Percentiles rank a stretch among this genome's conserved stretches.
Conservation (phyloP, 2,113 vertebrate genomes). For the Danio rerio region DNA sequence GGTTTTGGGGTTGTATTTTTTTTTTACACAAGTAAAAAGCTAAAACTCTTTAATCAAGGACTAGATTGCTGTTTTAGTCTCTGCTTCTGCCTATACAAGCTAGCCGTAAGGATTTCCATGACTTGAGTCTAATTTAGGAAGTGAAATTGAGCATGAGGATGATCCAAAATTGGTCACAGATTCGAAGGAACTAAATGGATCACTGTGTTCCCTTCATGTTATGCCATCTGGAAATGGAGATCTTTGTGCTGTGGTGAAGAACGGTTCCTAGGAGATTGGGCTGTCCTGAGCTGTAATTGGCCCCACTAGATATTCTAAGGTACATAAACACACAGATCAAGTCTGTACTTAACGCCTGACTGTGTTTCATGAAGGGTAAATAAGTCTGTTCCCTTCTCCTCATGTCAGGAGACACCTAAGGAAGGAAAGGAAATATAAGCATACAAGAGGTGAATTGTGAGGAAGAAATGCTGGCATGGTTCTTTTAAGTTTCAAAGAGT, state of each 20-base stretch:
- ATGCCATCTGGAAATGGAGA: conserved; percentile 19
- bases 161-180: conserved; percentile 17
- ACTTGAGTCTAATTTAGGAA: neutral
- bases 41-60: no score
- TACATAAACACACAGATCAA: conserved; percentile 29
- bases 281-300: conserved; percentile 37
- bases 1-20: no score
- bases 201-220: conserved; percentile 9
- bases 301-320: conserved; percentile 20
- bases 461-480: neutral
- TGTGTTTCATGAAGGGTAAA: neutral
- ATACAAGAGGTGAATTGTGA: conserved; percentile 12
- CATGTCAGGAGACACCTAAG: neutral
- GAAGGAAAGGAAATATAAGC: neutral
- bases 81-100: neutral
- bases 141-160: neutral
- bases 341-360: neutral
- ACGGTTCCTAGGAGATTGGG: conserved; percentile 12
- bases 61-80: neutral
- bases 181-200: conserved; percentile 9
- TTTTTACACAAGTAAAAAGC: no score
- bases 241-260: neutral
- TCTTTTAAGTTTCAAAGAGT: neutral
- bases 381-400: neutral
- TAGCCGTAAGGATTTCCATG: neutral